Base-by-base conservation (phyloP, 2,888 invertebrate genomes). In the Gastrophysa polygoni region DNA sequence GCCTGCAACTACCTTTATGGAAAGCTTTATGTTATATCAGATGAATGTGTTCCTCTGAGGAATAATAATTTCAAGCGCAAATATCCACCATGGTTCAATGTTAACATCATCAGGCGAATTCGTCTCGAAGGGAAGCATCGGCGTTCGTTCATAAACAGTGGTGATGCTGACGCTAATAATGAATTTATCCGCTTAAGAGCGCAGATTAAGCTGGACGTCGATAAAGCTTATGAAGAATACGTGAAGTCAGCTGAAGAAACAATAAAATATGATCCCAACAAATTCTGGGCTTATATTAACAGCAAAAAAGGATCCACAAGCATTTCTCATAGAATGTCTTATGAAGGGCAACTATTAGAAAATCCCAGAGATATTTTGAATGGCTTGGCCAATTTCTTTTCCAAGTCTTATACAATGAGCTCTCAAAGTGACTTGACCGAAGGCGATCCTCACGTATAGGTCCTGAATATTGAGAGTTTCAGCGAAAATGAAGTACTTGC, bases 91-190 rank as follows among this genome's bases (percentile, higher is more conserved):
- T 49, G 49, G 49, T 49, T 24, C 14, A 16, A 49, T 8, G 1
- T 5, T 11, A 28, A 49, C 11, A 49, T 49, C 28, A 28, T 49
- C 28, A 4, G 16, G 2, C 49, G 16, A 49, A 49, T 49, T n/a
- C 28, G 28, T 8, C 24, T 24, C 10, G 11, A 49, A 28, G 49
- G n/a, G 2, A 24, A 24, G 49, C 16, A 49, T 8, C n/a, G 49
- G 49, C 49, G 28, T 24, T 49, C 16, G 28, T 49, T n/a, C n/a
- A n/a, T n/a, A 29, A 50, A 14, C 50, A 50, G 50, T 16, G 16
- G 50, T 7, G 11, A 50, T 17, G 14, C 18, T 50, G 29, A 29
- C 14, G 50, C 50, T 10, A 16, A 16, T 8, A 32, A 29, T 1
- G 16, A 50, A 50, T 50, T 50, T 7, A 24, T 6, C 16, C 50